Evolutionary conservation across 2,888 invertebrate species (phyloP).

Genomic region (Agrilus cyanescens): DNA sequence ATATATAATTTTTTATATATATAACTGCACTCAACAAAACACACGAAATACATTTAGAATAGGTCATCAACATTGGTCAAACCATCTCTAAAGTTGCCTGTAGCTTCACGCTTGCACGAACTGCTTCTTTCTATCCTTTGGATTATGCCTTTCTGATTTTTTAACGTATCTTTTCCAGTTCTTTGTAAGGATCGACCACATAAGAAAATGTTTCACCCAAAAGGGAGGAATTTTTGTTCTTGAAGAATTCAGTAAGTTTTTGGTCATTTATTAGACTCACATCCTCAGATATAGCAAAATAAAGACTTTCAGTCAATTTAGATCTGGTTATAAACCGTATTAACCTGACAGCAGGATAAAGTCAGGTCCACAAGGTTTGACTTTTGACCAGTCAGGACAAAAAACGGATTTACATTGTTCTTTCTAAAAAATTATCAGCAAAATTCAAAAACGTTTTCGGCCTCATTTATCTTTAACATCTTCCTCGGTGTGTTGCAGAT

Average conservation of each 20-base stretch:
- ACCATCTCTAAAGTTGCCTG: slow-evolving; percentile 49
- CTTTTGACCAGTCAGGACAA: too few species aligned
- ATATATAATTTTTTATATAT: neutral
- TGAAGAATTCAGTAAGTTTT: slow-evolving; percentile 97
- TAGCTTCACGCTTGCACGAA: slow-evolving; percentile 31
- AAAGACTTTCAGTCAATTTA: too few species aligned
- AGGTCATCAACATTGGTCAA: slow-evolving; percentile 34
- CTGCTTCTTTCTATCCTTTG: slow-evolving; percentile 5
- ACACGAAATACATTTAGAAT: slow-evolving; percentile 24
- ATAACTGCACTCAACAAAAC: slow-evolving; percentile 17
- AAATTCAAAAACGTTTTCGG: too few species aligned
- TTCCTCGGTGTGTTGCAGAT: slow-evolving; percentile 68
- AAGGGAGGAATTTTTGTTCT: slow-evolving; percentile 98
- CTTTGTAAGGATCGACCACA: slow-evolving; percentile 97
- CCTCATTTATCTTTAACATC: neutral
- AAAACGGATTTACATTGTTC: too few species aligned
- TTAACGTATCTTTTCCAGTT: slow-evolving; percentile 64
- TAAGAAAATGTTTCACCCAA: slow-evolving; percentile 98
- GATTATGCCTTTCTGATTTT: slow-evolving; percentile 16
- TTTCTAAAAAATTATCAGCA: too few species aligned
- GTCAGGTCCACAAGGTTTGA: too few species aligned
- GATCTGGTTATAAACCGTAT: too few species aligned
- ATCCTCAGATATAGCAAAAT: too few species aligned
- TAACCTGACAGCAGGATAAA: too few species aligned
- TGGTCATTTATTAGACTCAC: too few species aligned